Conservation (phyloP, 2,113 vertebrate genomes). For the Hippotragus niger region DNA sequence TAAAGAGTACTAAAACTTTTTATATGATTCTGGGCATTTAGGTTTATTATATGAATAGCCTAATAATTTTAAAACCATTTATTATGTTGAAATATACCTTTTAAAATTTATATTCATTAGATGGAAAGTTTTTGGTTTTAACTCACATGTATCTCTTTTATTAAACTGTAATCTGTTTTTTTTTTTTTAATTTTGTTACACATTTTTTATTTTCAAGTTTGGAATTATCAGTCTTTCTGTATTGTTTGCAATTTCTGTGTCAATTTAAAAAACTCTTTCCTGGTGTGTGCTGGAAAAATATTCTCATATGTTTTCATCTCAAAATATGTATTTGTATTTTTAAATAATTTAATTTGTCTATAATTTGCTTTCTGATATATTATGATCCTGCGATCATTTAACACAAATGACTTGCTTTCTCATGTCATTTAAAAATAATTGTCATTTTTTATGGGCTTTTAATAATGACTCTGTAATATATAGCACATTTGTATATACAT, state of each 20-base stretch:
- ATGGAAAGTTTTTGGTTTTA: neutral
- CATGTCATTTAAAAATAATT: neutral
- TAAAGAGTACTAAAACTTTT: neutral
- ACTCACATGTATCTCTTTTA: neutral
- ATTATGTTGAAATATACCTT: neutral
- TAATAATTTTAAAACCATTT: neutral
- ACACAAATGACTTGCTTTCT: neutral
- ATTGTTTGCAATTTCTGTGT: neutral
- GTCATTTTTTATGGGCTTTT: neutral
- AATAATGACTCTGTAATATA: neutral
- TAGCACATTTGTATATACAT: neutral
- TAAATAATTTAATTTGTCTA: neutral
- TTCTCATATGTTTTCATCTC: neutral
- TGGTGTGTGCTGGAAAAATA: neutral
- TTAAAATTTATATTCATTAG: neutral
- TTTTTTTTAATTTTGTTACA: neutral
- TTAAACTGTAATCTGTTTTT: neutral
- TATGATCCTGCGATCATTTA: neutral
- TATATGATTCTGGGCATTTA: neutral
- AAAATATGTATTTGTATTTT: neutral
- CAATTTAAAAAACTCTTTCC: neutral
- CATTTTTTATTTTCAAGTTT: neutral
- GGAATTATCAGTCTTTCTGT: neutral
- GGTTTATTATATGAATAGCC: neutral
- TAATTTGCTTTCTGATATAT: neutral